These are phyloP conservation scores for Nycticryphes semicollaris DNA, from an alignment of 2,113 vertebrate species.

Conservation along the genomic window DNA sequence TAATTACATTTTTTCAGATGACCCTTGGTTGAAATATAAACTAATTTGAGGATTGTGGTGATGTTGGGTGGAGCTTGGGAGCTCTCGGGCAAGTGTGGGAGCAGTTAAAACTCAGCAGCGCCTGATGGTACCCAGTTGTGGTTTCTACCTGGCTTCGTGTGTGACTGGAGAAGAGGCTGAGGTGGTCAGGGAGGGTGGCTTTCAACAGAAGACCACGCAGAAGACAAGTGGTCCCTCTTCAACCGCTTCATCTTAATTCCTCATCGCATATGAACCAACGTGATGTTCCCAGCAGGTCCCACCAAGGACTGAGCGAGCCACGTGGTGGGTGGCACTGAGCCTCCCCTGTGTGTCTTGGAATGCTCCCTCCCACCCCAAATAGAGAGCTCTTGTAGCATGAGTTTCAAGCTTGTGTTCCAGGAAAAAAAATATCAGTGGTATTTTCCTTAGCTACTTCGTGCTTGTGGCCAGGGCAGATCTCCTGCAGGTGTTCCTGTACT, in stretches of 20 bases:
- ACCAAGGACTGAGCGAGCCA: no score
- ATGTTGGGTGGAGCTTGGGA: background rate
- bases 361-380: background rate
- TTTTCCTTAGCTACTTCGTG: background rate
- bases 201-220: background rate
- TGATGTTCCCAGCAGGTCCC: background rate
- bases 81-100: rapidly evolving
- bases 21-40: background rate
- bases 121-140: background rate
- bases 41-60: background rate
- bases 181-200: background rate
- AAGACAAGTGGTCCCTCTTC: background rate
- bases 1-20: background rate
- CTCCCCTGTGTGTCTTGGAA: rapidly evolving
- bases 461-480: background rate
- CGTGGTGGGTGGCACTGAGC: background rate
- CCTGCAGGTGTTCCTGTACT: background rate
- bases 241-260: background rate
- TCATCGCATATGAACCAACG: rapidly evolving
- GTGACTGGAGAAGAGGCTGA: background rate
- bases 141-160: background rate
- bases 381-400: no score
- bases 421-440: background rate
- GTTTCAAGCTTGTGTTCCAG: background rate
- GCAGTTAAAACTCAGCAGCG: background rate